These are phyloP conservation scores for Megamerina dolium DNA, from an alignment of 2,888 invertebrate species.

Conservation along the genomic window DNA sequence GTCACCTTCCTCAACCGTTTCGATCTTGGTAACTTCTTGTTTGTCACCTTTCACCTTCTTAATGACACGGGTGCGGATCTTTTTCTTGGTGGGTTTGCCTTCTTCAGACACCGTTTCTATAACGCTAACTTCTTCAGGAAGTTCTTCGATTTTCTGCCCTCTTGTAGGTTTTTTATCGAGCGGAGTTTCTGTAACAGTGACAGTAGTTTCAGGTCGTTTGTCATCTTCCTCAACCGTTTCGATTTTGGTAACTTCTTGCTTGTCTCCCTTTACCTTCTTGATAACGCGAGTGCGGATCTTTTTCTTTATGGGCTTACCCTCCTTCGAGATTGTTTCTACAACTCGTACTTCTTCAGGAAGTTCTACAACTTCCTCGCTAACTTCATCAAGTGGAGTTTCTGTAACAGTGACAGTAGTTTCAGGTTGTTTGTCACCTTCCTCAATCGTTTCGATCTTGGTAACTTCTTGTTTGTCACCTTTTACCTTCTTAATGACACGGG, in stretches of 20 bases:
- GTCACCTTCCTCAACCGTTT: conserved; percentile 47
- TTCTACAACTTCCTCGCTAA: conserved; percentile 7
- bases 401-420: conserved; percentile 16
- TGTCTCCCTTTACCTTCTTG: conserved; percentile 16
- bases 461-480: conserved; percentile 18
- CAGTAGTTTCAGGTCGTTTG: conserved; percentile 18
- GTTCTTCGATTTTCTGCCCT: conserved; percentile 10
- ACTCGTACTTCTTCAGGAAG: conserved; percentile 15
- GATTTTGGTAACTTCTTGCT: conserved; percentile 18
- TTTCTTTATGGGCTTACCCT: conserved; percentile 15
- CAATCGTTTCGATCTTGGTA: conserved; percentile 17
- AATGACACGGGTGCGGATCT: conserved; percentile 15
- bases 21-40: conserved; percentile 46
- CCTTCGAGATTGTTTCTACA: conserved; percentile 12
- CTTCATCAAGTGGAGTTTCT: conserved; percentile 10
- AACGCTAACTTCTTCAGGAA: conserved; percentile 15
- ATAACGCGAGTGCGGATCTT: conserved; percentile 16
- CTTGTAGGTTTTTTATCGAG: conserved; percentile 6
- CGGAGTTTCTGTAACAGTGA: conserved; percentile 13
- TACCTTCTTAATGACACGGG: conserved; percentile 14
- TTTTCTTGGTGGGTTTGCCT: conserved; percentile 16
- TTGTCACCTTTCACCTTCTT: conserved; percentile 24
- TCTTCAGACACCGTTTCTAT: conserved; percentile 14
- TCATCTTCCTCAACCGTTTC: conserved; percentile 18
- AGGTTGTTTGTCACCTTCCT: conserved; percentile 17